Base-by-base conservation (phyloP, 2,797 vertebrate genomes). In the Prunella strophiata region DNA sequence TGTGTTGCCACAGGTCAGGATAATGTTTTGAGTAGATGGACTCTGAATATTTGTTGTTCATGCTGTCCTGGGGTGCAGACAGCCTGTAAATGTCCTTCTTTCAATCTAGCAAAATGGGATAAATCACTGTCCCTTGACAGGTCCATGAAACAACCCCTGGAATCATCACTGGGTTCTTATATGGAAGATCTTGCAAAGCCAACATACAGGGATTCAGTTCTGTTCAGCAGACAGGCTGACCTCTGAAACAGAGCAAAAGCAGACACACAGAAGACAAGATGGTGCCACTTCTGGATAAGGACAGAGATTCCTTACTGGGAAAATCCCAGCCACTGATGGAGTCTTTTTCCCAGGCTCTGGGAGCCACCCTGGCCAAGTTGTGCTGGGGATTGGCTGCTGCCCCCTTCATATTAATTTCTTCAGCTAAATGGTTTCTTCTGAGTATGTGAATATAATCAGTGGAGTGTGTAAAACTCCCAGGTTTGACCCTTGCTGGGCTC, bases 401-500 rank as follows among this genome's bases (percentile, higher is more conserved):
- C 68, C 19, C 3, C 43, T 94, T 90, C 1, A 0, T 90, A 76
- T 91, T 97, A 91, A 91, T 94, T 97, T 96, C 80, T 95, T 96
- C 86, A 90, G 85, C 78, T 90, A 94, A 96, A 97, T 73, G 51
- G 77, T 73, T 96, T 94, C 91, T 97, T 94, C 90, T 96, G 97
- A 94, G 87, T 96, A 96, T 95, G 93, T 97, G 94, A 97, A 97
- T 97, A 97, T 93, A 97, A 96, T 95, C 94, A 97, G 81, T 61
- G 76, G 91, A 96, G 82, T 90, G 80, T 92, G 85, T 97, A 96
- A 96, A 97, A 95, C 89, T 90, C 83, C 55, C 83, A 91, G 93
- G 72, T 96, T 94, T 92, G 93, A 97, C 90, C 84, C 95, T 97
- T 94, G 74, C 93, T 97, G 97, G 93, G 94, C 86, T 89, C 83